phyloP scores from a whole-genome alignment of 1,140 invertebrate species.

The Brachionus angularis region DNA sequence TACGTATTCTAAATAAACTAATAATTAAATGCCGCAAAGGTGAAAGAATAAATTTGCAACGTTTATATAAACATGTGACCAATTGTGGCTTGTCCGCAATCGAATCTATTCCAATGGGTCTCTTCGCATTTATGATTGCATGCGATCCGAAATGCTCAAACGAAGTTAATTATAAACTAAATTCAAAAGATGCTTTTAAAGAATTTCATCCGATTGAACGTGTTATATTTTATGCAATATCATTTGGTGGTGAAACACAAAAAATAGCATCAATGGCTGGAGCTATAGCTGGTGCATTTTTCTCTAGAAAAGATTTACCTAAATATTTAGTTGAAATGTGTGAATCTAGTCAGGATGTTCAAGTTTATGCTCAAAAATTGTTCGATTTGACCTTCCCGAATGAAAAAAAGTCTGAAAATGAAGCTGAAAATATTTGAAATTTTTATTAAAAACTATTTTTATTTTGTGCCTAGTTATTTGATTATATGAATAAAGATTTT shows the following conservation, averaged over 20 bases:
- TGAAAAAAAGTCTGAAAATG: background rate
- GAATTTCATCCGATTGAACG: slow-evolving; percentile 64
- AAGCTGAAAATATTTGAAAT: background rate
- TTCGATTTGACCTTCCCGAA: slow-evolving; percentile 44
- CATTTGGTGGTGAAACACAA: slow-evolving; percentile 73
- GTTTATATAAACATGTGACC: slow-evolving; percentile 43
- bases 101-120: slow-evolving; percentile 22
- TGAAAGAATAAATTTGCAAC: slow-evolving; percentile 23
- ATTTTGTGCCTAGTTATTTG: no score
- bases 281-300: slow-evolving; percentile 69
- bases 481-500: no score
- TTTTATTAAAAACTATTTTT: no score
- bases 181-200: slow-evolving; percentile 46
- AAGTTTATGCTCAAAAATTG: slow-evolving; percentile 59
- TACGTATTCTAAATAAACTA: slow-evolving; percentile 27
- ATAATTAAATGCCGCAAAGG: slow-evolving; percentile 27
- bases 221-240: slow-evolving; percentile 68
- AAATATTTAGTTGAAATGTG: slow-evolving; percentile 63
- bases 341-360: slow-evolving; percentile 60
- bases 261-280: slow-evolving; percentile 76
- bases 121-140: slow-evolving; percentile 35
- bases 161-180: slow-evolving; percentile 38
- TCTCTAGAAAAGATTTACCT: slow-evolving; percentile 65
- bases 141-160: slow-evolving; percentile 33
- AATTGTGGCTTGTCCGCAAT: slow-evolving; percentile 5